phyloP scores from a whole-genome alignment of 2,113 vertebrate genomes.

The Ardeotis arabs region DNA sequence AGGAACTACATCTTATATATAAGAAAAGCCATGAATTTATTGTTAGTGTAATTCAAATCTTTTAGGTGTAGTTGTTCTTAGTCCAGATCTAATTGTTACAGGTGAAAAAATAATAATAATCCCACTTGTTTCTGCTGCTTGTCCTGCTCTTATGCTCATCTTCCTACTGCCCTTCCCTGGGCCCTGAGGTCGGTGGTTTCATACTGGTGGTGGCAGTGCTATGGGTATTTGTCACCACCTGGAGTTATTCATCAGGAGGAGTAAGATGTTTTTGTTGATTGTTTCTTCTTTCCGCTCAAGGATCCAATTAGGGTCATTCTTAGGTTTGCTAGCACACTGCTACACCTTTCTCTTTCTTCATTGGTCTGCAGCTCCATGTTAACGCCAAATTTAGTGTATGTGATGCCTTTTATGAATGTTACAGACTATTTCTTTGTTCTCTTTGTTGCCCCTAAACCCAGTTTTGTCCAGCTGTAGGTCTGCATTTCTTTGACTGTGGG shows the following conservation, averaged over 20 bases:
- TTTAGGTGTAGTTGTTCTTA: background rate
- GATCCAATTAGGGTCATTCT: background rate
- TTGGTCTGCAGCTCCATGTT: background rate
- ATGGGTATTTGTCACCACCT: background rate
- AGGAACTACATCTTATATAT: background rate
- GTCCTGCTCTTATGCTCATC: background rate
- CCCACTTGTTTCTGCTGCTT: background rate
- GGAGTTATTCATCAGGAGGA: background rate
- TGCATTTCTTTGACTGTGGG: conserved; percentile 58
- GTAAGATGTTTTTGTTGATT: background rate
- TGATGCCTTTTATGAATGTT: conserved; percentile 18
- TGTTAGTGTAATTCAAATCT: background rate
- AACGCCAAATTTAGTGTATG: background rate
- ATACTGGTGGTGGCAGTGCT: background rate
- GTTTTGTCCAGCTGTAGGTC: conserved; percentile 58
- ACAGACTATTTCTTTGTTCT: conserved; percentile 56
- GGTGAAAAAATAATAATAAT: background rate
- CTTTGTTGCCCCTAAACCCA: conserved; percentile 59
- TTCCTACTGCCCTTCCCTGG: background rate
- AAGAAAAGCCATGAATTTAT: background rate
- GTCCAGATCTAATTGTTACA: background rate
- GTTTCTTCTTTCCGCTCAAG: background rate
- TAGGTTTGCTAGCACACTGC: background rate
- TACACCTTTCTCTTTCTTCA: background rate
- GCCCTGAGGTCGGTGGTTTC: background rate